These are phyloP conservation scores for Habrosyne pyritoides DNA, from an alignment of 2,888 invertebrate genomes.

Conservation along the genomic window DNA sequence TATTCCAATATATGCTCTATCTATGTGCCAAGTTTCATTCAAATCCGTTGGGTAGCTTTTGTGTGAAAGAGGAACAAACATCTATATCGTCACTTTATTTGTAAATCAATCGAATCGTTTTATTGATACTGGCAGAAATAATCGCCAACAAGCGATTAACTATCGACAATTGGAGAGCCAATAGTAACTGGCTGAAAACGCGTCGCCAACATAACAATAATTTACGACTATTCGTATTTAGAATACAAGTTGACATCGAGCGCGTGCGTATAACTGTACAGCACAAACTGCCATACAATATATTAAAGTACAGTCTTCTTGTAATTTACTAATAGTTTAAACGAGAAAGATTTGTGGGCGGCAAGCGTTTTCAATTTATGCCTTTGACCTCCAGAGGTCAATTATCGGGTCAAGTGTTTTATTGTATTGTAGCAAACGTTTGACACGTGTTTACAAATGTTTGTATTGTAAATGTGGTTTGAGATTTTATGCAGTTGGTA, in stretches of 20 bases:
- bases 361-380: slow-evolving; percentile 21
- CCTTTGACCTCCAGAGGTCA: slow-evolving; percentile 9
- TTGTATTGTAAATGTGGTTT: not conserved
- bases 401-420: slow-evolving; percentile 6
- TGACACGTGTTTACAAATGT: slow-evolving; percentile 5
- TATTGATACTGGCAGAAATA: not conserved
- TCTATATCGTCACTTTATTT: too few species aligned
- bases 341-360: slow-evolving; percentile 22
- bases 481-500: not conserved
- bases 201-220: slow-evolving; percentile 7
- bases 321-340: slow-evolving; percentile 14
- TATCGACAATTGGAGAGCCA: not conserved
- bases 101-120: too few species aligned
- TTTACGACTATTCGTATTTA: slow-evolving; percentile 3
- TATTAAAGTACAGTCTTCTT: slow-evolving; percentile 11
- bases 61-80: too few species aligned
- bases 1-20: too few species aligned
- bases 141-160: not conserved
- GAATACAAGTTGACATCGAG: slow-evolving; percentile 1
- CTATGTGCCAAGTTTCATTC: too few species aligned
- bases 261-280: slow-evolving; percentile 8
- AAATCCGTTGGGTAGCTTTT: too few species aligned
- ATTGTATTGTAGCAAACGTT: not conserved
- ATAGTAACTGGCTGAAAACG: not conserved
- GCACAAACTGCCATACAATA: not conserved